Conservation (phyloP, 2,113 vertebrate species). For the Mus musculus region GRCm39 chr2:96603001-96603500, state of each 20-base stretch:
- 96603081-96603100: background rate
- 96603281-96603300: background rate
- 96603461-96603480: background rate
- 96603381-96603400: background rate
- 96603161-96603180: background rate
- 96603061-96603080: background rate
- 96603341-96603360: background rate
- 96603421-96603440: background rate
- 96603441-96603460: background rate
- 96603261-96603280: background rate
- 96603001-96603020: background rate
- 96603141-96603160: background rate
- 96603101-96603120: background rate
- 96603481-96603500: background rate
- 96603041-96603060: conserved; percentile 4
- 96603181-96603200: background rate
- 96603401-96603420: background rate
- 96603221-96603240: background rate
- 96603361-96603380: fast-evolving
- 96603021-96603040: background rate
- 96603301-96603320: conserved; percentile 15
- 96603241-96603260: background rate
- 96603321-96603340: background rate
- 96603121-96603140: background rate
- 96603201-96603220: conserved; percentile 11